phyloP scores from a whole-genome alignment of 2,113 vertebrate species.

The Brienomyrus brachyistius region DNA sequence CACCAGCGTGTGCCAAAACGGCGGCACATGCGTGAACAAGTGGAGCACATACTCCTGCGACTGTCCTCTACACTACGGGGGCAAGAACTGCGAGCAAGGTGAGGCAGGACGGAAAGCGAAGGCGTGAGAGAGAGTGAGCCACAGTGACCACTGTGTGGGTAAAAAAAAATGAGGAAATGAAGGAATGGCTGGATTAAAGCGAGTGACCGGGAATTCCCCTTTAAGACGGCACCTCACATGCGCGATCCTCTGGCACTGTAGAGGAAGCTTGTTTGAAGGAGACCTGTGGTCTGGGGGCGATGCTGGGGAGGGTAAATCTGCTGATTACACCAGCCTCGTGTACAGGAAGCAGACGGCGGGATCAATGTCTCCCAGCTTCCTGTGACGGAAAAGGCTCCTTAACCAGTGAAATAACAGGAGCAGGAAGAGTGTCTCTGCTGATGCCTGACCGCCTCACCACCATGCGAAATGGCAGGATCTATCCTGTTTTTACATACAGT shows the following conservation, averaged over 20 bases:
- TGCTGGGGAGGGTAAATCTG: neutral
- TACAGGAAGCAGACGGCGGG: conserved; percentile 26
- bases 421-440: neutral
- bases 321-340: conserved; percentile 17
- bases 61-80: conserved; percentile 74
- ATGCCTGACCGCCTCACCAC: too few species aligned
- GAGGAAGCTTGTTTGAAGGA: conserved; percentile 17
- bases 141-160: neutral
- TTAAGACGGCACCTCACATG: neutral
- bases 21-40: conserved; percentile 77
- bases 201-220: neutral
- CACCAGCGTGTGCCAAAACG: conserved; percentile 71
- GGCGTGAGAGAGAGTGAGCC: neutral
- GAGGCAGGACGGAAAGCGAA: conserved; percentile 16
- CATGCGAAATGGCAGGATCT: neutral
- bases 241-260: neutral
- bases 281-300: neutral
- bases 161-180: neutral
- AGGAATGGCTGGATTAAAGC: neutral
- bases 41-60: conserved; percentile 83
- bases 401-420: neutral
- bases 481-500: neutral
- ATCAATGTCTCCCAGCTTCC: conserved; percentile 27
- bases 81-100: conserved; percentile 96
- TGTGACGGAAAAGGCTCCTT: conserved; percentile 28